phyloP scores from a whole-genome alignment of 64 coral and sea anemone genomes.

The Porites australiensis region DNA sequence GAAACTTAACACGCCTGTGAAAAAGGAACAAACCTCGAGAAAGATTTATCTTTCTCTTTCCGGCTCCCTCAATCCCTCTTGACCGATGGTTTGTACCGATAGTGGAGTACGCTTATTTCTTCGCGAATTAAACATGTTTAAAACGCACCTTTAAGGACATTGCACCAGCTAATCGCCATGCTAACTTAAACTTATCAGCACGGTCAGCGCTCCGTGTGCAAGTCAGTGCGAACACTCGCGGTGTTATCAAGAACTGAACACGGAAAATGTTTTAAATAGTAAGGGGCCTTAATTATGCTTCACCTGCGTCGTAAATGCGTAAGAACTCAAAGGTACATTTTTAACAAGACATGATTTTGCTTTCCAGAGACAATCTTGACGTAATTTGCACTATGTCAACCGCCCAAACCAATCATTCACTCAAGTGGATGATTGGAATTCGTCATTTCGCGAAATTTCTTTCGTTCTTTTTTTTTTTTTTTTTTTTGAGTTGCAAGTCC shows the following conservation, averaged over 20 bases:
- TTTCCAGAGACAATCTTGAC: neutral
- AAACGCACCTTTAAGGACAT: too few species aligned
- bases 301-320: neutral
- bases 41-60: neutral
- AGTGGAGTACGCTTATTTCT: neutral
- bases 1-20: conserved; percentile 14
- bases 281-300: neutral
- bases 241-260: too few species aligned
- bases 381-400: conserved; percentile 11
- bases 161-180: too few species aligned
- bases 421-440: neutral
- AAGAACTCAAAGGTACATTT: neutral
- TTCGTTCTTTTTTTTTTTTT: neutral
- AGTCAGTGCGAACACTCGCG: too few species aligned
- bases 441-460: neutral
- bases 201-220: too few species aligned
- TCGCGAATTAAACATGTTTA: too few species aligned
- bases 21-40: conserved; percentile 5
- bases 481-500: neutral
- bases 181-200: too few species aligned
- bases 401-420: neutral
- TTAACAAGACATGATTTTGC: neutral
- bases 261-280: neutral
- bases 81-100: neutral
- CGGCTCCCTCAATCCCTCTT: neutral